Evolutionary conservation across 1,140 invertebrate genomes (phyloP), one percentile per base, ranked within the genome.

Genomic region (Brachionus angularis): DNA sequence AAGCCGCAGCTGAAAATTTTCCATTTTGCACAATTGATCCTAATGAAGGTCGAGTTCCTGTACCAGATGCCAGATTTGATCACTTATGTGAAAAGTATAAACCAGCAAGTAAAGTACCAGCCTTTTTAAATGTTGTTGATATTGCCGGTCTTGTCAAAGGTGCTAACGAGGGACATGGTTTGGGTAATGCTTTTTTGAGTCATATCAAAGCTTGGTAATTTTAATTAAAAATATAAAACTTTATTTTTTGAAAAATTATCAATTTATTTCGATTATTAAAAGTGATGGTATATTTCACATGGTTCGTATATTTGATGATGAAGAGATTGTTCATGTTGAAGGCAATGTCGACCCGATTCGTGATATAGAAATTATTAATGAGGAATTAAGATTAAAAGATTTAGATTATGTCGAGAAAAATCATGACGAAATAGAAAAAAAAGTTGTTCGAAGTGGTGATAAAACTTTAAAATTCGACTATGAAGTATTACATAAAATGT

Each of bases 1-100:
- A 91, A 77, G 95, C 91, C 8, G 87, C 92, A 67, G 93, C 96
- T 64, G 91, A 98, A 84, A 98, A 99, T 79, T 97, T 98, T 82
- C 96, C 96, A 4, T 99, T 99, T 84, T 99, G 96, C 85, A 99
- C 96, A 77, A 99, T 99, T 78, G 94, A 98, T 85, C 96, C 96
- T 23, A 98, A 98, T 92, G 96, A 98, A 88, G 88, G 91, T 90
- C 87, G 95, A 76, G 96, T 98, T 75, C 91, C 95, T n/a, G 94
- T 99, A 5, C 93, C 94, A 5, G 96, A 99, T 84, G 85, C 87
- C 33, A 86, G 96, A 73, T 99, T 87, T 79, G 93, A 98, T 78
- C 97, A 87, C 80, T 85, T 99, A 10, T 90, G 89, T 82, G 87
- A 97, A 73, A 92, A 88, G 79, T 93, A 90, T 83, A 96, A 98